Percentiles rank a stretch among this genome's conserved stretches.
These are phyloP conservation scores for Alethe castanea DNA, from an alignment of 2,113 vertebrate genomes.

Conservation along the genomic window DNA sequence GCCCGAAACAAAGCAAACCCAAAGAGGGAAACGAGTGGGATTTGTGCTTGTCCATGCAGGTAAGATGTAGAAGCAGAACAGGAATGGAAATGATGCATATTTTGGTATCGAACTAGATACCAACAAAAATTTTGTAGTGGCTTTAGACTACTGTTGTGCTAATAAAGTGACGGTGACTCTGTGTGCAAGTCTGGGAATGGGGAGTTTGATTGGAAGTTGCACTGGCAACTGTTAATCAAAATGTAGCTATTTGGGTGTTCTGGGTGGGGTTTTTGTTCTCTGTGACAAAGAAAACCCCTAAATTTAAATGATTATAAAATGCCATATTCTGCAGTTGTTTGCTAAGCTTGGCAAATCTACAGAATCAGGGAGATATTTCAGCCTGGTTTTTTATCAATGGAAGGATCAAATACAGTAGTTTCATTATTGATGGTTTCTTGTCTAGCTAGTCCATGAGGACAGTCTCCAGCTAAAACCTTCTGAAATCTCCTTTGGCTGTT, in stretches of 20 bases:
- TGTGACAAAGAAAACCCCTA: background rate
- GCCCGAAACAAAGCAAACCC: slow-evolving; percentile 68
- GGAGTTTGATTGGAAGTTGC: background rate
- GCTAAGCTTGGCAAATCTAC: background rate
- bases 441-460: background rate
- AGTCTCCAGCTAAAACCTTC: background rate
- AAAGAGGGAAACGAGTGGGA: slow-evolving; percentile 79
- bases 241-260: background rate
- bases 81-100: background rate
- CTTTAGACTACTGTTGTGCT: background rate
- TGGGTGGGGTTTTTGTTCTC: background rate
- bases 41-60: slow-evolving; percentile 99
- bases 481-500: background rate
- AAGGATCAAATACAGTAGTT: background rate
- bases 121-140: background rate
- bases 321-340: background rate
- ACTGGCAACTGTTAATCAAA: background rate
- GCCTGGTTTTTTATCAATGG: background rate
- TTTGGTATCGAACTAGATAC: background rate
- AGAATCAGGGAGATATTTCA: background rate
- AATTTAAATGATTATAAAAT: background rate
- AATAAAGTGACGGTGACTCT: background rate
- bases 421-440: background rate
- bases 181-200: background rate
- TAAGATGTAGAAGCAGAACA: slow-evolving; percentile 51